phyloP scores from a whole-genome alignment of 2,797 vertebrate species.

The Hypotaenidia okinawae region DNA sequence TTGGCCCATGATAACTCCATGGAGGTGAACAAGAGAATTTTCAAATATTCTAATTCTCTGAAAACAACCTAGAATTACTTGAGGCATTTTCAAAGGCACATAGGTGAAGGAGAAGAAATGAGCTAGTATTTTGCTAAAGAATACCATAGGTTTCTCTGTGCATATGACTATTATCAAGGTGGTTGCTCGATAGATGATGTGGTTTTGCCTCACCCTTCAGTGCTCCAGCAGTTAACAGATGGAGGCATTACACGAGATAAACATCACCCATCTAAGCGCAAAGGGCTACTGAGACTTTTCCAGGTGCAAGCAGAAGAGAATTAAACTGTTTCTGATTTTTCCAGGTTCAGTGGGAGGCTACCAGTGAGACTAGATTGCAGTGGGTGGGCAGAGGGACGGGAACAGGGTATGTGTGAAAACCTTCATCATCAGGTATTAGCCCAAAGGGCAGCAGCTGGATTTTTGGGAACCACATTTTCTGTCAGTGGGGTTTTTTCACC shows the following conservation, averaged over 20 bases:
- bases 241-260: background rate
- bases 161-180: background rate
- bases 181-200: background rate
- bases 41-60: background rate
- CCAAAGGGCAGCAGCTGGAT: background rate
- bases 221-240: background rate
- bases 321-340: background rate
- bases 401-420: background rate
- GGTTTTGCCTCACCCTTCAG: background rate
- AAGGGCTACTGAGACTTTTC: background rate
- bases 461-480: background rate
- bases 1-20: background rate
- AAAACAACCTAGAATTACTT: background rate
- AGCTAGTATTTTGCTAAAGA: background rate
- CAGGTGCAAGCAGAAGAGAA: background rate
- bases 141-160: background rate
- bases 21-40: background rate
- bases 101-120: background rate
- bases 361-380: background rate
- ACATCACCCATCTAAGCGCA: conserved; percentile 2
- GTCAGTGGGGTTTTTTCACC: background rate
- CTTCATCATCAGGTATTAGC: background rate
- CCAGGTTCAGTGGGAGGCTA: background rate
- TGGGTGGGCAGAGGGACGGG: background rate
- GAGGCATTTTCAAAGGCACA: background rate